These are phyloP conservation scores for Aphrocallistes beatrix DNA, from an alignment of 37 sponge, comb jelly and placozoan species.

Conservation along the genomic window DNA sequence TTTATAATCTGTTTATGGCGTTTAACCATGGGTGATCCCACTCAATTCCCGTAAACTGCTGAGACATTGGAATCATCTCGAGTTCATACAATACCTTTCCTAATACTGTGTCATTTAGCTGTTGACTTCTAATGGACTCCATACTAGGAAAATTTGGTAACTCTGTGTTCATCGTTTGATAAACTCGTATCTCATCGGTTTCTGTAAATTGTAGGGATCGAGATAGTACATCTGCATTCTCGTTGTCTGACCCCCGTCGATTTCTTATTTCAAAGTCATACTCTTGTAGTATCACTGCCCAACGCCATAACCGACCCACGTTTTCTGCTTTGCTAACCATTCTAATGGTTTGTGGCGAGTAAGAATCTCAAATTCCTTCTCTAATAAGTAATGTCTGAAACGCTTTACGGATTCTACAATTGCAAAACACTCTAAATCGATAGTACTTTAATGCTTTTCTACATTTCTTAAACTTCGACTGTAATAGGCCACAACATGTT, in stretches of 20 bases:
- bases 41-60: neutral
- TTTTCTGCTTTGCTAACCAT: constrained; percentile 9
- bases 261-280: constrained; percentile 29
- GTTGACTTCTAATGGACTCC: neutral
- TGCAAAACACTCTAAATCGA: neutral
- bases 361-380: neutral
- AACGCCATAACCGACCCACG: constrained; percentile 30
- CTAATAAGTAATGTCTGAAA: neutral
- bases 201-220: neutral
- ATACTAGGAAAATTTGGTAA: neutral
- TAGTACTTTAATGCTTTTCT: neutral
- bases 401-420: neutral
- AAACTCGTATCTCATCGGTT: neutral
- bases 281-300: constrained; percentile 33
- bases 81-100: constrained; percentile 1
- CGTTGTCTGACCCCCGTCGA: constrained; percentile 27
- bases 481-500: neutral
- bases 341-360: neutral
- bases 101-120: neutral
- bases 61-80: neutral
- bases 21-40: constrained; percentile 27
- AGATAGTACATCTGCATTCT: constrained; percentile 43
- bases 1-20: constrained; percentile 35
- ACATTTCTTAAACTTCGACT: neutral
- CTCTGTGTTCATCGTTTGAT: neutral